Conservation (phyloP, 2,113 vertebrate species). For the Onychostruthus taczanowskii region DNA sequence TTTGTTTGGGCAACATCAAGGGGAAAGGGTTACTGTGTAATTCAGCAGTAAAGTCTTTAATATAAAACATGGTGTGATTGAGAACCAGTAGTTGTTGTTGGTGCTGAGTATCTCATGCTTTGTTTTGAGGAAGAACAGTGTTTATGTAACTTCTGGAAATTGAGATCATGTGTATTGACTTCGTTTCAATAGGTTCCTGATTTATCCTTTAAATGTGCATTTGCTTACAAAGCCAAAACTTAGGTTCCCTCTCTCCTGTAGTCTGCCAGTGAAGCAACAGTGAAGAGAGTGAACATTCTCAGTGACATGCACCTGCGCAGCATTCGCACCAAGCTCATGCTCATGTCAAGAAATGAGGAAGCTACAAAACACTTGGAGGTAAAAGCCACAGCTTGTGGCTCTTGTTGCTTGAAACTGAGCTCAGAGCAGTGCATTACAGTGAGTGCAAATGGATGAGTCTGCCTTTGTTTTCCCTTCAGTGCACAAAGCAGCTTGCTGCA, state of each 20-base stretch:
- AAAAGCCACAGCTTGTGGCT: slow-evolving; percentile 37
- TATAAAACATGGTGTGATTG: not conserved
- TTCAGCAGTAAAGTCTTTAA: not conserved
- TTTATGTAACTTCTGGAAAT: not conserved
- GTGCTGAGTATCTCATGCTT: not conserved
- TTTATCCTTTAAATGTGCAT: not conserved
- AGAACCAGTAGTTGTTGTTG: not conserved
- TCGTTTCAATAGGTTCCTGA: not conserved
- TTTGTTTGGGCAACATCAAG: not conserved
- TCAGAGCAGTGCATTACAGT: not conserved
- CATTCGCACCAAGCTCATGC: slow-evolving; percentile 84
- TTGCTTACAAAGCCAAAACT: not conserved
- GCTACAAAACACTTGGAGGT: slow-evolving; percentile 86
- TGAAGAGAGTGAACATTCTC: slow-evolving; percentile 83
- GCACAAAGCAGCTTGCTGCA: slow-evolving; percentile 83
- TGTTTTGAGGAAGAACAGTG: not conserved
- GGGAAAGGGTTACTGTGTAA: not conserved
- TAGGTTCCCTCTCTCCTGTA: slow-evolving; percentile 3
- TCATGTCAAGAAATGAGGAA: slow-evolving; percentile 85
- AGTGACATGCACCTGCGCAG: slow-evolving; percentile 86
- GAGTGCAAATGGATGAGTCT: not conserved
- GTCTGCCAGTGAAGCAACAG: slow-evolving; percentile 83
- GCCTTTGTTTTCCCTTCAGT: slow-evolving; percentile 59
- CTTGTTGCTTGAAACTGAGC: not conserved
- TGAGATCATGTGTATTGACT: not conserved